Base-by-base conservation (phyloP, 2,888 invertebrate genomes). In the Julus scanicus region DNA sequence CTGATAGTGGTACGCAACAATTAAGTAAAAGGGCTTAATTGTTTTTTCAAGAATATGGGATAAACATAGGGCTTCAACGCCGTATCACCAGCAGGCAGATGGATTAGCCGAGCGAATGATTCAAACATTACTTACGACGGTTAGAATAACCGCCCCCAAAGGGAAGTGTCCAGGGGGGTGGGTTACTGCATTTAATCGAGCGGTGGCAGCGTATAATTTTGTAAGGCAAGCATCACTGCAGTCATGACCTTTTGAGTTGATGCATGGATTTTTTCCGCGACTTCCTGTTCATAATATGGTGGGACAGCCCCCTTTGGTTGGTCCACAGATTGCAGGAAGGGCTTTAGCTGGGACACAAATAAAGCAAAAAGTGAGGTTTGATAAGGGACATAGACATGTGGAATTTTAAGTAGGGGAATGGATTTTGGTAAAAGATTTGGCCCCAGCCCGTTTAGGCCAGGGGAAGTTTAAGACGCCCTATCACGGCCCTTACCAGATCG, bases 21-120 rank as follows among this genome's bases (percentile, higher is more conserved):
- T 6, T n/a, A 1, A 9, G 20, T 9, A 1, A 0, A 0, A n/a
- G 4, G 71, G 11, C 29, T 0, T 1, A 29, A 9, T 0, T 0
- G 1, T 29, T 71, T 8, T 8, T 9, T 20, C 0, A 9, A 0
- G 2, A 1, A 0, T 9, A 29, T 29, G 20, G 71, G 1, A 8
- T 71, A 1, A 9, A 6, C 29, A 71, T 11, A 8, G 29, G 0
- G 29, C 29, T 8, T 9, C 1, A 20, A 5, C 2, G 29, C 20
- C 2, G 20, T 29, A 9, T 8, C 29, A 29, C 29, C 29, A 29
- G 29, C 29, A 29, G 1, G 29, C 29, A 1, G 1, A 29, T 29
- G 29, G 8, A 0, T 4, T 63, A 0, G 63, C 63, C 0, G n/a
- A 63, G 20, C 63, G 4, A 4, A 63, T 20, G 3, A 63, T 63